Evolutionary conservation across 30 jellyfish, hydroid and myxozoan genomes (phyloP).

Genomic region (Hydractinia symbiolongicarpus): DNA sequence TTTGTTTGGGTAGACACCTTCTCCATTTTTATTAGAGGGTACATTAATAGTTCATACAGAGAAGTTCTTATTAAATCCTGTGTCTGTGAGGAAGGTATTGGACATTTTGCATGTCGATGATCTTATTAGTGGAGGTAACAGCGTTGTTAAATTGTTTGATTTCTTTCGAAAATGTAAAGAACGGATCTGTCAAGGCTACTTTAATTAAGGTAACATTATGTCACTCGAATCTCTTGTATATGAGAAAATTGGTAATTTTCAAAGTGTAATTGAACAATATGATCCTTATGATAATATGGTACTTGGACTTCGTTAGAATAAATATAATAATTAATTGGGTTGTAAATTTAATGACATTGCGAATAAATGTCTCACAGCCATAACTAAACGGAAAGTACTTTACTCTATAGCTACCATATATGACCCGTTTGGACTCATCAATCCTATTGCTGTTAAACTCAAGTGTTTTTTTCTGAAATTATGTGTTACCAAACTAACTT

Average conservation of each 20-base stretch:
- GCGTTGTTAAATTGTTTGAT: background rate
- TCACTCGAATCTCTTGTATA: too few relatives aligned
- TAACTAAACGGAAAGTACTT: too few relatives aligned
- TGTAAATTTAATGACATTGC: too few relatives aligned
- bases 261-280: background rate
- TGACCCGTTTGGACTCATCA: background rate
- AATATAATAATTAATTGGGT: too few relatives aligned
- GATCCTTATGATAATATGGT: background rate
- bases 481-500: background rate
- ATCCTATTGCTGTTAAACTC: background rate
- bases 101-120: background rate
- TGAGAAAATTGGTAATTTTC: background rate
- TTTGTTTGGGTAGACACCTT: too few relatives aligned
- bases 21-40: too few relatives aligned
- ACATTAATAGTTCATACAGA: too few relatives aligned
- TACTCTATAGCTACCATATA: background rate
- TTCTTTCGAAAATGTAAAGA: background rate
- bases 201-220: too few relatives aligned
- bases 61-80: too few relatives aligned
- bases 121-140: conserved; percentile 4
- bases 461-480: background rate
- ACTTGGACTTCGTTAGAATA: background rate
- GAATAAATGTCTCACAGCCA: too few relatives aligned
- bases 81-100: background rate
- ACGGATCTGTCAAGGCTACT: background rate